These are phyloP conservation scores for Anoplolepis gracilipes DNA, from an alignment of 1,140 invertebrate genomes.

Conservation along the genomic window DNA sequence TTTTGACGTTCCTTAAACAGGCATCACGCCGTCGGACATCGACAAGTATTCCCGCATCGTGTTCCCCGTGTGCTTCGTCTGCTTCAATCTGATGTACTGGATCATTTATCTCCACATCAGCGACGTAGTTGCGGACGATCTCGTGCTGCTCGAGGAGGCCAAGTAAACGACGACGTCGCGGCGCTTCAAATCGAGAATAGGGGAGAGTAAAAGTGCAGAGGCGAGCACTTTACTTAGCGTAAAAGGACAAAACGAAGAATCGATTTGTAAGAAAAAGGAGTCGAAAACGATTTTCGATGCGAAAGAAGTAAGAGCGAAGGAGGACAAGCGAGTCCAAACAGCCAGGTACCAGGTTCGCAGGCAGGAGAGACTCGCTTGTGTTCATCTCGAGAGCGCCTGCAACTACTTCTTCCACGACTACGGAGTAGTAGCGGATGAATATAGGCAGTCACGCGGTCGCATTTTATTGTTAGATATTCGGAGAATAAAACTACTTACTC, in stretches of 20 bases:
- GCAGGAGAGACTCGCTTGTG: background rate
- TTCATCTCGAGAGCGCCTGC: constrained; percentile 10
- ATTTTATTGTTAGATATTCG: background rate
- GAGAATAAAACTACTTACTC: constrained; percentile 26
- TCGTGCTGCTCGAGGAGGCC: constrained; percentile 94
- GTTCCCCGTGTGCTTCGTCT: constrained; percentile 98
- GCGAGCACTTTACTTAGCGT: constrained; percentile 6
- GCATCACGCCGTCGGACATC: constrained; percentile 97
- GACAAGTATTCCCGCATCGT: constrained; percentile 98
- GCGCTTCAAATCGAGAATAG: constrained; percentile 31
- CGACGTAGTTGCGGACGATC: constrained; percentile 96
- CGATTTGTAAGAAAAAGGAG: constrained; percentile 2
- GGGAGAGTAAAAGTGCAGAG: constrained; percentile 20
- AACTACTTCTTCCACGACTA: background rate
- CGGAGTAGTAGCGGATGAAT: constrained; percentile 8
- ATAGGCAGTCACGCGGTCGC: background rate
- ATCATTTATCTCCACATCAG: constrained; percentile 98
- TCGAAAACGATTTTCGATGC: constrained; percentile 18
- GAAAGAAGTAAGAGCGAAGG: constrained; percentile 21
- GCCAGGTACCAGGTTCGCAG: constrained; percentile 20
- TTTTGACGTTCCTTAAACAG: constrained; percentile 75
- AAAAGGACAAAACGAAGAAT: constrained; percentile 53
- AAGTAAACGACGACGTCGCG: constrained; percentile 86
- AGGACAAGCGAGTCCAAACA: constrained; percentile 22
- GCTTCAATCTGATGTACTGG: constrained; percentile 99